phyloP scores from a whole-genome alignment of 1,140 invertebrate species.

The Eurytemora carolleeae region DNA sequence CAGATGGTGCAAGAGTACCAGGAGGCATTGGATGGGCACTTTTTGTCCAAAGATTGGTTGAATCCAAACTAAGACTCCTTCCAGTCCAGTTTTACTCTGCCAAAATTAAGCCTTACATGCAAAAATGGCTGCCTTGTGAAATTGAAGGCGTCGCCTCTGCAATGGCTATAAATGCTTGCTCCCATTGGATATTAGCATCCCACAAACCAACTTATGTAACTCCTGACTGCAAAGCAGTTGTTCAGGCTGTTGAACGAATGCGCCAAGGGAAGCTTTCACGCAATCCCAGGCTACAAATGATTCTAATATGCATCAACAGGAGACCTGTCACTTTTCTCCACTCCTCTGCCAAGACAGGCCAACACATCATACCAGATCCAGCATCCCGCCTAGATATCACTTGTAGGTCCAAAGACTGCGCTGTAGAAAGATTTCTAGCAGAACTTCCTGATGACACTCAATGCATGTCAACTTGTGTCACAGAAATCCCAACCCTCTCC shows the following conservation, averaged over 20 bases:
- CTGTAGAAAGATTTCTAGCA: background rate
- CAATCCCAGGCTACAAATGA: background rate
- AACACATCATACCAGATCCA: background rate
- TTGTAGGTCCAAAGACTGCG: background rate
- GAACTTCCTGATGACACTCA: background rate
- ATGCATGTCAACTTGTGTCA: too few relatives aligned
- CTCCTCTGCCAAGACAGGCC: background rate
- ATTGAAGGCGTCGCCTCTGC: background rate
- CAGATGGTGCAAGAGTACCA: background rate
- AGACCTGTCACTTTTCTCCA: background rate
- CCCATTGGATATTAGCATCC: background rate
- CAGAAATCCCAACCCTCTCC: background rate
- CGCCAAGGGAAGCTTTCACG: background rate
- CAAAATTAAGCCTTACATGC: background rate
- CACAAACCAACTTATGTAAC: background rate
- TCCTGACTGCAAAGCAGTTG: background rate
- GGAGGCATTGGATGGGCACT: background rate
- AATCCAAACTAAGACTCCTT: background rate
- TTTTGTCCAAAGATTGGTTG: background rate
- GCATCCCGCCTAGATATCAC: background rate
- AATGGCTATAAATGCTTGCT: background rate
- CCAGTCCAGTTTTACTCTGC: background rate
- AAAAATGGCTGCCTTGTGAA: background rate
- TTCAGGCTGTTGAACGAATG: background rate
- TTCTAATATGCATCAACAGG: background rate